Base-by-base conservation (phyloP, 2,888 invertebrate species). In the Gastracanthus pulcherrimus region DNA sequence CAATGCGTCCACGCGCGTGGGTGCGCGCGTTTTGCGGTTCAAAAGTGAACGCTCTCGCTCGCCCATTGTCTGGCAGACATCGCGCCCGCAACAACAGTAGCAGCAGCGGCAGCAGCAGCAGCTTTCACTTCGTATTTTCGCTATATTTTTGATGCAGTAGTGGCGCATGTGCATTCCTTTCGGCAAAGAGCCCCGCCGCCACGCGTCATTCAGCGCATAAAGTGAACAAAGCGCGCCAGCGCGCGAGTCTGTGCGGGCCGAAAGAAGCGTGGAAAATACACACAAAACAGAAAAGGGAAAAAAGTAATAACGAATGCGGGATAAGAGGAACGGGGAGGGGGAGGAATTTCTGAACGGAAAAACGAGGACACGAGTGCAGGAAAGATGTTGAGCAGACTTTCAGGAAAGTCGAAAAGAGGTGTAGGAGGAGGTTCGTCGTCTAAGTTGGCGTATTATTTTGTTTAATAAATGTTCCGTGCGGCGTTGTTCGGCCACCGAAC, bases 81-180 rank as follows among this genome's bases (percentile, higher is more conserved):
- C 67, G 62, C 51, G 66, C 5, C n/a, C n/a, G n/a, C n/a, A n/a
- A n/a, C n/a, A n/a, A n/a, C 51, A 23, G 31, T 23, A 34, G 36
- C 38, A 16, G 67, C 67, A 9, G 41, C 45, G 16, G 71, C 58
- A 13, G 23, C 45, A 23, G 48, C 62, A 77, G 26, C 72, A 81
- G 77, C 82, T 84, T 83, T 84, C 82, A 84, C 82, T 81, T 76
- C 75, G 66, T 64, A 80, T 80, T 83, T 78, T 80, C 82, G 45
- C 80, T 64, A 66, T 80, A 82, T 83, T 83, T 82, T 82, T 78
- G 83, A 83, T 84, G 80, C 72, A 64, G 48, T 41, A 69, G 58
- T 19, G 7, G 55, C 16, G 29, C 41, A 31, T 29, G 69, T 51
- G 66, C 70, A 67, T 71, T 70, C 62, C 70, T 74, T 75, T 67